A percentile compares a stretch with the other conserved stretches of the same genome.
phyloP scores from a whole-genome alignment of 2,113 vertebrate species.

The Tychaedon coryphoeus region DNA sequence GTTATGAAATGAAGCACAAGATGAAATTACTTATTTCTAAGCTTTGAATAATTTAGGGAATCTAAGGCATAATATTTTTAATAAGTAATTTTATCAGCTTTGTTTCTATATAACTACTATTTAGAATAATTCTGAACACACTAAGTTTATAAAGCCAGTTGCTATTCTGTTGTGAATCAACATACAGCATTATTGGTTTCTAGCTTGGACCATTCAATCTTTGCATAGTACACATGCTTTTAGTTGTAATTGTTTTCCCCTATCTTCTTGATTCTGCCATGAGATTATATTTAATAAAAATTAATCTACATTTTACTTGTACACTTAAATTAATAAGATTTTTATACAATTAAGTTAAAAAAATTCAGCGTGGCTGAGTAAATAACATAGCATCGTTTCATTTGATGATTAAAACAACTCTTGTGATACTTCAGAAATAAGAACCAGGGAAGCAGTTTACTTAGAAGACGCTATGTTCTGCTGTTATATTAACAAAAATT shows the following conservation, averaged over 20 bases:
- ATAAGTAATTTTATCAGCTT: background rate
- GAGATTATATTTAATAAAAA: background rate
- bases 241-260: background rate
- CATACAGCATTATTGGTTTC: background rate
- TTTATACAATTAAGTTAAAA: background rate
- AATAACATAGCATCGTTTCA: background rate
- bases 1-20: background rate
- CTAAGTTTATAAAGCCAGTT: background rate
- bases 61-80: background rate
- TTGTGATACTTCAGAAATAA: background rate
- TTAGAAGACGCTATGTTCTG: background rate
- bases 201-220: background rate
- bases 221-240: background rate
- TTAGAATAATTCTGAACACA: background rate
- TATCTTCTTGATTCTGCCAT: background rate
- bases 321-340: background rate
- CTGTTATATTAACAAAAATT: background rate
- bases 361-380: background rate
- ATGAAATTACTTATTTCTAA: background rate
- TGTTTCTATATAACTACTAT: background rate
- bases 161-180: background rate
- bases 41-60: background rate
- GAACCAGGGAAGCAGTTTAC: background rate
- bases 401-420: background rate
- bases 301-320: background rate